A percentile compares a stretch with the other conserved stretches of the same genome.
These are phyloP conservation scores for Diploptera punctata DNA, from an alignment of 2,888 invertebrate genomes.

Conservation along the genomic window DNA sequence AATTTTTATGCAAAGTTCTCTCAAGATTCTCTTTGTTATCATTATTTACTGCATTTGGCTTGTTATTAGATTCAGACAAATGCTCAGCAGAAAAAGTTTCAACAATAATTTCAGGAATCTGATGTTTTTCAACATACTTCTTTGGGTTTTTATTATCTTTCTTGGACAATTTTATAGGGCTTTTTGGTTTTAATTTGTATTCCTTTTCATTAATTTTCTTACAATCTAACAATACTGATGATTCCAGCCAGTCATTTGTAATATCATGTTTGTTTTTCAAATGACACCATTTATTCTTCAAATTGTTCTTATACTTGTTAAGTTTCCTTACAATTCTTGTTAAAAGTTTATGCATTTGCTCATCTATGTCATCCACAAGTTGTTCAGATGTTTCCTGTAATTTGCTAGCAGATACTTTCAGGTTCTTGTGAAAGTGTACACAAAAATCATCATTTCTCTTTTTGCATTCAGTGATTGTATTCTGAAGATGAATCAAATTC, in stretches of 20 bases:
- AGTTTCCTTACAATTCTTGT: conserved; percentile 3
- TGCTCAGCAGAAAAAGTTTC: too few relatives aligned
- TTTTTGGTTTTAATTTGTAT: background rate
- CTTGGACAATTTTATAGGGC: background rate
- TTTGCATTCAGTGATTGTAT: background rate
- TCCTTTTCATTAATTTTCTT: too few relatives aligned
- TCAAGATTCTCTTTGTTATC: background rate
- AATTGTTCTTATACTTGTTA: conserved; percentile 7
- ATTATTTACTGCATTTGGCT: background rate
- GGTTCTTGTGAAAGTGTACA: background rate
- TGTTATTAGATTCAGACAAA: too few relatives aligned
- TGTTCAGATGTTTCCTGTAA: background rate
- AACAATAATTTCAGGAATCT: too few relatives aligned
- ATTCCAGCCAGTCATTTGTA: background rate
- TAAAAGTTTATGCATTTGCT: conserved; percentile 13
- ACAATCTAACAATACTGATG: conserved; percentile 16
- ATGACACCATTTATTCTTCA: conserved; percentile 21
- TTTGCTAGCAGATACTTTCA: conserved; percentile 13
- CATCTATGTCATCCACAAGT: conserved; percentile 21
- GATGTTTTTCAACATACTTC: background rate
- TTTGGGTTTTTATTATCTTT: background rate
- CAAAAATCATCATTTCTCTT: background rate
- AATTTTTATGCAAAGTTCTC: background rate
- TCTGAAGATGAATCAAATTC: conserved; percentile 2
- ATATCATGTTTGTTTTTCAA: background rate